Percentiles rank a stretch among this genome's conserved stretches.
These are phyloP conservation scores for Melitaea athalia DNA, from an alignment of 2,888 invertebrate genomes.

Conservation along the genomic window DNA sequence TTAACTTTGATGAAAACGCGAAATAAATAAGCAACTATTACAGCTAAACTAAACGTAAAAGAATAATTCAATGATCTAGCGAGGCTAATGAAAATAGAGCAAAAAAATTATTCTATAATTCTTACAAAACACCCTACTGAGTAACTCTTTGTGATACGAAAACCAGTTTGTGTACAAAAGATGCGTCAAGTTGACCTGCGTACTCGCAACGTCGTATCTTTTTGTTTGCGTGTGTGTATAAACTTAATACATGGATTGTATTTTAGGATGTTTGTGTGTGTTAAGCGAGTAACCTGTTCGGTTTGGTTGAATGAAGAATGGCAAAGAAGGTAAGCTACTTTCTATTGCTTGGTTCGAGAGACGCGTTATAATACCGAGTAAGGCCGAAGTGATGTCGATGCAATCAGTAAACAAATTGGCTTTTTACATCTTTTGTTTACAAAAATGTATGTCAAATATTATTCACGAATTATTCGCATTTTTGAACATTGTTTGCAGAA, in stretches of 20 bases:
- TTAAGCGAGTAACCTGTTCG: constrained; percentile 73
- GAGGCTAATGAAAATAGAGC: constrained; percentile 33
- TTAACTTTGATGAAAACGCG: too few relatives aligned
- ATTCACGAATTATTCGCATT: too few relatives aligned
- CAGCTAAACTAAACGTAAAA: constrained; percentile 1
- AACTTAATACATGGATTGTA: constrained; percentile 35
- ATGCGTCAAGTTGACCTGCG: constrained; percentile 71
- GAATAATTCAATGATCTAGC: constrained; percentile 29
- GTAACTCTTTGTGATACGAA: constrained; percentile 71
- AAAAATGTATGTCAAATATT: too few relatives aligned
- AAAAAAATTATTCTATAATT: constrained; percentile 45
- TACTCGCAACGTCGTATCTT: constrained; percentile 51
- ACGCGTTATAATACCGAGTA: constrained; percentile 14
- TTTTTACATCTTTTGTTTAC: not conserved
- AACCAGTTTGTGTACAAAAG: constrained; percentile 71
- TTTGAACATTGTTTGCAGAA: too few relatives aligned
- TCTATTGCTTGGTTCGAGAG: constrained; percentile 55
- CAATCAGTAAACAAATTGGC: constrained; percentile 12
- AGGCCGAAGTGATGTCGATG: constrained; percentile 14
- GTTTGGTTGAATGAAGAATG: constrained; percentile 77
- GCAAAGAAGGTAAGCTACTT: constrained; percentile 71
- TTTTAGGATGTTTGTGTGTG: constrained; percentile 56
- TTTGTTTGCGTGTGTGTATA: constrained; percentile 46
- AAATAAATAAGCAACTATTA: constrained; percentile 8
- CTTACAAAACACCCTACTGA: constrained; percentile 55